Conservation (phyloP, 2,113 vertebrate genomes). For the Anguilla rostrata region DNA sequence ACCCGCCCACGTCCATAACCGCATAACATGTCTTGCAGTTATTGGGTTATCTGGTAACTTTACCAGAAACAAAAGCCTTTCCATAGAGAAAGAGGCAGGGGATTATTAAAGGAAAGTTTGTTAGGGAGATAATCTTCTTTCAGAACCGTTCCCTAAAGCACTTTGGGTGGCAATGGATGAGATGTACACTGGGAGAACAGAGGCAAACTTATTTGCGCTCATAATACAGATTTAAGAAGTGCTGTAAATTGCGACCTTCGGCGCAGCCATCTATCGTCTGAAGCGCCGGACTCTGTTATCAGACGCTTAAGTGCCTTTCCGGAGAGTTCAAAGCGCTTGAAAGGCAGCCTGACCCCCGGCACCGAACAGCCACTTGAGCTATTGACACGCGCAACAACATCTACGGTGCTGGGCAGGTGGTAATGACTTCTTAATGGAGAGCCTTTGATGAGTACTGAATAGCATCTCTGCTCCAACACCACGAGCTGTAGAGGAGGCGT, state of each 20-base stretch:
- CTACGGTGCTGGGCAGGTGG: neutral
- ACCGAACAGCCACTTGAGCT: neutral
- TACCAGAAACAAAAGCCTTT: constrained; percentile 60
- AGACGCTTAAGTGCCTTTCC: neutral
- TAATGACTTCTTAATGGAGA: constrained; percentile 1
- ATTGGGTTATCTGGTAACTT: constrained; percentile 66
- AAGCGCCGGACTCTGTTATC: neutral
- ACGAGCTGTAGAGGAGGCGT: neutral
- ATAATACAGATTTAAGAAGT: neutral
- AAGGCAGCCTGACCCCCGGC: neutral
- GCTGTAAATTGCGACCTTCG: neutral
- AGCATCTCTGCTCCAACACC: too few relatives aligned
- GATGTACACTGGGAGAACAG: neutral
- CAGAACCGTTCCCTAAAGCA: neutral
- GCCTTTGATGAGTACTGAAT: neutral
- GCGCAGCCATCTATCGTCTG: neutral
- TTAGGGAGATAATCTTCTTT: constrained; percentile 10
- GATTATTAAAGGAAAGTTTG: constrained; percentile 47
- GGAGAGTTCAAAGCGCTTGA: neutral
- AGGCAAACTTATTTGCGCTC: neutral
- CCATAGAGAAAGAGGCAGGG: constrained; percentile 40
- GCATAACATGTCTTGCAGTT: constrained; percentile 46
- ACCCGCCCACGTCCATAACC: constrained; percentile 37
- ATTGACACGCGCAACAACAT: neutral
- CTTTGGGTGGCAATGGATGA: neutral